Conservation (phyloP, 2,113 vertebrate genomes). For the Epinephelus fuscoguttatus region DNA sequence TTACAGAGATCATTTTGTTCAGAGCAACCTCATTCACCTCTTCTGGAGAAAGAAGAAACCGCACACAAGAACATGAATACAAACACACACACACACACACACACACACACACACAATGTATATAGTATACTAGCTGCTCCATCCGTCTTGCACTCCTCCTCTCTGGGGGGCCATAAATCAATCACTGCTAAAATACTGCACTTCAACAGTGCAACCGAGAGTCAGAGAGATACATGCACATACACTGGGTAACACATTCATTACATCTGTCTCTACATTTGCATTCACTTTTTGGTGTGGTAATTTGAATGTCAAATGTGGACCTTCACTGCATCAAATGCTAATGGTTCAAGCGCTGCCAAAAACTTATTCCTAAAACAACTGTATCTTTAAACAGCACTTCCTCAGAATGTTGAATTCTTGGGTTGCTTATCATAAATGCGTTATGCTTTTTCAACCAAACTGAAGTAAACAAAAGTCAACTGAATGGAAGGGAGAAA, state of each 20-base stretch:
- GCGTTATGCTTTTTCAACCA: background rate
- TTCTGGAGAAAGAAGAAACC: constrained; percentile 39
- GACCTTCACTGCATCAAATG: constrained; percentile 25
- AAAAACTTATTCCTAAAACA: constrained; percentile 39
- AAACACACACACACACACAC: constrained; percentile 28
- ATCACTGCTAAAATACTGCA: constrained; percentile 71
- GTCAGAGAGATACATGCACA: constrained; percentile 15
- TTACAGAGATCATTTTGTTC: constrained; percentile 30
- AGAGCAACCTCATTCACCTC: constrained; percentile 55
- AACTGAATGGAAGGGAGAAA: constrained; percentile 28
- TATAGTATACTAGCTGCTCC: constrained; percentile 23
- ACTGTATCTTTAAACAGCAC: constrained; percentile 30
- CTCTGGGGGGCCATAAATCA: constrained; percentile 63
- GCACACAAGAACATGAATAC: constrained; percentile 28
- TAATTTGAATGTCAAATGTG: constrained; percentile 59
- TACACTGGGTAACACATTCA: constrained; percentile 2
- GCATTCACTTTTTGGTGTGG: constrained; percentile 41
- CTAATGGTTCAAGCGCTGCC: background rate
- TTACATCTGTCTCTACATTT: constrained; percentile 40
- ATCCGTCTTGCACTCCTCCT: constrained; percentile 42
- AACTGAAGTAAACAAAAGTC: constrained; percentile 14
- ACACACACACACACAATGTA: constrained; percentile 4
- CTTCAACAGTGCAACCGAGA: constrained; percentile 27
- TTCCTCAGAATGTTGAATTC: constrained; percentile 5
- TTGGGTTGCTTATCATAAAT: constrained; percentile 13